Evolutionary conservation across 2,888 invertebrate species (phyloP), one percentile per base, ranked within the genome.

Genomic region (Catocala sponsa): DNA sequence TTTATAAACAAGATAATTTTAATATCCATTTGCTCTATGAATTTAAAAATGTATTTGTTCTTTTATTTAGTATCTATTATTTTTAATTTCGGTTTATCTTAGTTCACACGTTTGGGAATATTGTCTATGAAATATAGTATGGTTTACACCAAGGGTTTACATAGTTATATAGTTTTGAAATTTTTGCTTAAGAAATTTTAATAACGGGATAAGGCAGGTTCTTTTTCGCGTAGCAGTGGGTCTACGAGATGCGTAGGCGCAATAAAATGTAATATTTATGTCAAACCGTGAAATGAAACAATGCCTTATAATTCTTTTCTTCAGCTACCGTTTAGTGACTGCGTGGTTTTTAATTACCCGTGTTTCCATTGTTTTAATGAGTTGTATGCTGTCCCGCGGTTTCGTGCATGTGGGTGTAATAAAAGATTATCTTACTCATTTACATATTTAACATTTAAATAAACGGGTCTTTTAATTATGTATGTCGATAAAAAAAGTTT

Each of bases 1-100:
- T 69, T 68, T 51, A 63, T 52, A 60, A 59, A 67, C 5, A 54
- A 42, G 25, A 59, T 59, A 60, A 47, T 64, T 66, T 66, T 62
- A 32, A 52, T 59, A 52, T 12, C 12, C 55, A 44, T 25, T 12
- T 1, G 41, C 13, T 35, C 11, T 13, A 32, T 35, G 25, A 25
- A 25, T 25, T 46, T 43, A 42, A 12, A 42, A 53, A 43, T 33
- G 25, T 43, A 5, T 43, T 12, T 51, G 10, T 12, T 4, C 4
- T 50, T 5, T 35, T 13, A 15, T 51, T 10, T 10, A 6, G 6
- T 4, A 15, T 53, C 35, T 43, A 25, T 32, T 32, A 38, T 38
- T 7, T 7, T 38, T 38, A 38, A 38, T 9, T 0, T 38, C 7
- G 6, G 35, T 38, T 38, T 38, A 9, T 38, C 6, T 4, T 38